Evolutionary conservation across 2,888 invertebrate species (phyloP).

Genomic region (Portevinia maculata): DNA sequence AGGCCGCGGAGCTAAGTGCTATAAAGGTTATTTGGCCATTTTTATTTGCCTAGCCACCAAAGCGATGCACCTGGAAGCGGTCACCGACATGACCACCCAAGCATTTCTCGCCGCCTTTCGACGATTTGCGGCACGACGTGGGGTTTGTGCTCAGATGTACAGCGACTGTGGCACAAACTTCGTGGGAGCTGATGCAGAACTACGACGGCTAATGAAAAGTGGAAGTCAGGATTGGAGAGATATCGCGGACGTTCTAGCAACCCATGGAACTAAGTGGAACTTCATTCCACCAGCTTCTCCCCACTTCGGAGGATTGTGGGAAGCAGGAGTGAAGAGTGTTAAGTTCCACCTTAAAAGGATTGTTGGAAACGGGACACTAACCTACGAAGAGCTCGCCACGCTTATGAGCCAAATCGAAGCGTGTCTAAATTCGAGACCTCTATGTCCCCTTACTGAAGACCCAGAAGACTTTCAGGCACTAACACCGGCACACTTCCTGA

Average conservation of each 20-base stretch:
- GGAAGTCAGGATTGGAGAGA: conserved; percentile 19
- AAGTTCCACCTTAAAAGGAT: conserved; percentile 34
- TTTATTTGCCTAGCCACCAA: conserved; percentile 76
- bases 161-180: too few species aligned
- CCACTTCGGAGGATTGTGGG: too few species aligned
- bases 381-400: conserved; percentile 40
- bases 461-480: conserved; percentile 74
- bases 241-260: background rate
- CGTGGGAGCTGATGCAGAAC: conserved; percentile 75
- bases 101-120: too few species aligned
- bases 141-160: conserved; percentile 73
- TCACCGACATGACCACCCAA: conserved; percentile 65
- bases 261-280: conserved; percentile 52
- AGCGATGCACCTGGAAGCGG: conserved; percentile 68
- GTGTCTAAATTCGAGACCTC: conserved; percentile 73
- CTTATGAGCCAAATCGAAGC: conserved; percentile 73
- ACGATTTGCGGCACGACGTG: conserved; percentile 76
- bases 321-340: too few species aligned
- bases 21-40: too few species aligned
- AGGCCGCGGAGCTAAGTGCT: too few species aligned
- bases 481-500: background rate
- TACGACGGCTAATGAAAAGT: too few species aligned
- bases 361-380: too few species aligned
- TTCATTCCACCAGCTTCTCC: too few species aligned
- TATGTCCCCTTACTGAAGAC: conserved; percentile 39